Conservation (phyloP, 2,888 invertebrate genomes). For the Drosophila monieri region DNA sequence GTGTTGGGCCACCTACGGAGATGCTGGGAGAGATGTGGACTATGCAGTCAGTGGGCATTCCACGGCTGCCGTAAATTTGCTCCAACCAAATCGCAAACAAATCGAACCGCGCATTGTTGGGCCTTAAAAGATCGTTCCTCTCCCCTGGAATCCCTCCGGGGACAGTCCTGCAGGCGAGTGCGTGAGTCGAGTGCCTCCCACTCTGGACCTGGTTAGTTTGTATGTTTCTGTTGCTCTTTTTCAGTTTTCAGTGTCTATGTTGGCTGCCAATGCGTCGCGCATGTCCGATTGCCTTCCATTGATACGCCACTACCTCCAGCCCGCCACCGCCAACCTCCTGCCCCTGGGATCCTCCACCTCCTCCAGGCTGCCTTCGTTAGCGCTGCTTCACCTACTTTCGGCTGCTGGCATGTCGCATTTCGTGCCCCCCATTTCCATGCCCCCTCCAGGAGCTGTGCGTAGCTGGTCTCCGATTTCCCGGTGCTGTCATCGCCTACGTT, state of each 20-base stretch:
- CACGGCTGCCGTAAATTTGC: constrained; percentile 64
- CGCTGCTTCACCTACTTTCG: constrained; percentile 73
- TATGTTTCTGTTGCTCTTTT: constrained; percentile 18
- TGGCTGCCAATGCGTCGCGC: constrained; percentile 74
- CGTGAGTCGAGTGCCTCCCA: constrained; percentile 62
- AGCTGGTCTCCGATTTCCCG: constrained; percentile 53
- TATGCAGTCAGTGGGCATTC: constrained; percentile 37
- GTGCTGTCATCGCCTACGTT: constrained; percentile 75
- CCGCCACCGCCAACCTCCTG: not conserved
- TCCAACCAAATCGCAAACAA: constrained; percentile 72
- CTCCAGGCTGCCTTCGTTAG: constrained; percentile 61
- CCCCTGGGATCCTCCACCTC: not conserved
- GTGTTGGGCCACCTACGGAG: constrained; percentile 58
- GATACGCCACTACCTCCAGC: constrained; percentile 47
- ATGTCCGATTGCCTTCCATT: constrained; percentile 75
- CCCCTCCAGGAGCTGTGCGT: constrained; percentile 33
- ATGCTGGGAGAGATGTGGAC: constrained; percentile 24
- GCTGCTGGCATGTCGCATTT: constrained; percentile 48
- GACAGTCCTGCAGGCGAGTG: constrained; percentile 32
- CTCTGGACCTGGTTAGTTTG: constrained; percentile 32
- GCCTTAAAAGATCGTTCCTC: constrained; percentile 52
- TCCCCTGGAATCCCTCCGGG: constrained; percentile 1
- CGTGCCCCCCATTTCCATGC: constrained; percentile 1
- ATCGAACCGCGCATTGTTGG: constrained; percentile 58
- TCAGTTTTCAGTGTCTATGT: constrained; percentile 10